These are phyloP conservation scores for Oxycera nigricornis DNA, from an alignment of 2,888 invertebrate species.

Conservation along the genomic window DNA sequence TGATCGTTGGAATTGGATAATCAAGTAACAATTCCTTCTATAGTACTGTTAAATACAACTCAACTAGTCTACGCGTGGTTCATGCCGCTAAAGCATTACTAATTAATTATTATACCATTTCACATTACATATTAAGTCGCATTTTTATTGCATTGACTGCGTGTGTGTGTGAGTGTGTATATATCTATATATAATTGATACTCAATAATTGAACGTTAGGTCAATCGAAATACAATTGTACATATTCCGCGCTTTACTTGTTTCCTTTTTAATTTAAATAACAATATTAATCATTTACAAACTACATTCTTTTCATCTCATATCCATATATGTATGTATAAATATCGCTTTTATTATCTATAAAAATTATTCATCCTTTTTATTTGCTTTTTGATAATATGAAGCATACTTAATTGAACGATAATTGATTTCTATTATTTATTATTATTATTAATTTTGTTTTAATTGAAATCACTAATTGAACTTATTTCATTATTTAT, in stretches of 20 bases:
- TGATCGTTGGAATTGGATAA: background rate
- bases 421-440: slow-evolving; percentile 20
- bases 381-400: slow-evolving; percentile 31
- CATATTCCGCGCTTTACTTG: slow-evolving; percentile 43
- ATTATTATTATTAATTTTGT: too few relatives aligned
- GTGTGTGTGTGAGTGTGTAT: too few relatives aligned
- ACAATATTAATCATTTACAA: slow-evolving; percentile 41
- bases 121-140: slow-evolving; percentile 26
- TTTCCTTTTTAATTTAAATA: slow-evolving; percentile 40
- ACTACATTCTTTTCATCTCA: slow-evolving; percentile 33
- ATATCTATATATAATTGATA: slow-evolving; percentile 47
- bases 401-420: slow-evolving; percentile 46
- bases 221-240: slow-evolving; percentile 44
- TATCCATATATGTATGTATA: slow-evolving; percentile 16
- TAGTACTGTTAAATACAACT: slow-evolving; percentile 9
- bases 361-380: slow-evolving; percentile 18
- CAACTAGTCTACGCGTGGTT: slow-evolving; percentile 31
- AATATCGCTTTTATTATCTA: slow-evolving; percentile 10
- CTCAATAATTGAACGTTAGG: slow-evolving; percentile 48
- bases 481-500: slow-evolving; percentile 35
- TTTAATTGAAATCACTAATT: slow-evolving; percentile 45
- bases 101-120: slow-evolving; percentile 18
- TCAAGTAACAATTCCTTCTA: too few relatives aligned
- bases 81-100: slow-evolving; percentile 17
- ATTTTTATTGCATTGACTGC: slow-evolving; percentile 34